Percentiles rank a stretch among this genome's conserved stretches.
phyloP scores from a whole-genome alignment of 2,113 vertebrate species.

The Xenus cinereus region DNA sequence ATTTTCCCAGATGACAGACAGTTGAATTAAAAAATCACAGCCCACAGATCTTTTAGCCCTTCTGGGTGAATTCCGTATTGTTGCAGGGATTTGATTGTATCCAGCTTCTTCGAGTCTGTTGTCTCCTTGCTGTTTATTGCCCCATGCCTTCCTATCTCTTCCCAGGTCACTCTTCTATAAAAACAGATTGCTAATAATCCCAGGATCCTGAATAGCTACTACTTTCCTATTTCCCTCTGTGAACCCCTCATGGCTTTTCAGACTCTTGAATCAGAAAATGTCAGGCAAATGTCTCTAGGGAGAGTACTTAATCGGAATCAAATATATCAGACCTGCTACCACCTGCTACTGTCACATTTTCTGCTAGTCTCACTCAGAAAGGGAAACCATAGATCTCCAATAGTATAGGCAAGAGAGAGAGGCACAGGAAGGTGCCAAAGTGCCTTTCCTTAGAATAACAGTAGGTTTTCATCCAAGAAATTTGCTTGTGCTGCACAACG shows the following conservation, averaged over 20 bases:
- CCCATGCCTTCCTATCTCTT: background rate
- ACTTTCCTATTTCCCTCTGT: background rate
- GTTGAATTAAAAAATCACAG: background rate
- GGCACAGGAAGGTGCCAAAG: background rate
- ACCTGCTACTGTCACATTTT: background rate
- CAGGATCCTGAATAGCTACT: background rate
- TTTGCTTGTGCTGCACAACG: background rate
- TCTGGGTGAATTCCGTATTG: background rate
- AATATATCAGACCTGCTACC: background rate
- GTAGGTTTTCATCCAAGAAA: background rate
- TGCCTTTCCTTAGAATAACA: background rate
- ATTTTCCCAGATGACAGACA: background rate
- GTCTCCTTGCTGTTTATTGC: background rate
- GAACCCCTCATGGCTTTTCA: background rate
- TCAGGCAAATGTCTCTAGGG: background rate
- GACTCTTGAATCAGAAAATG: background rate
- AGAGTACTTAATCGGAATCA: background rate
- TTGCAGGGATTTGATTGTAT: background rate
- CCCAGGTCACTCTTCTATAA: background rate
- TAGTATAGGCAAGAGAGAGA: background rate
- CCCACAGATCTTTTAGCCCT: background rate
- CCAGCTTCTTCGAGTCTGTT: background rate
- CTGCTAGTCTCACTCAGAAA: background rate
- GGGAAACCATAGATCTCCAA: background rate
- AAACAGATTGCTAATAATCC: background rate